Base-by-base conservation (phyloP, 2,888 invertebrate genomes). In the Heliconius cydno region DNA sequence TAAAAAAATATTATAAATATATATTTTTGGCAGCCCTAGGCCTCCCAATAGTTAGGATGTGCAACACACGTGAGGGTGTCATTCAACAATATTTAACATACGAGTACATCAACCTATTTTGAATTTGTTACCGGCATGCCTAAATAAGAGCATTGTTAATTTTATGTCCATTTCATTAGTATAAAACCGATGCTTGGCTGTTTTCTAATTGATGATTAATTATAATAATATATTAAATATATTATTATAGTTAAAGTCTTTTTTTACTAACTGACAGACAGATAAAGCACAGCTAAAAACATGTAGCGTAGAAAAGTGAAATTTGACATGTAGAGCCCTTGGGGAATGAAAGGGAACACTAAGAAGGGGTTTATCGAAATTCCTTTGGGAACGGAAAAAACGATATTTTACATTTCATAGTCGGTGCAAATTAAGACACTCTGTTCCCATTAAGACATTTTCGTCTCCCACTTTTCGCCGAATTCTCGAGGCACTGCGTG, bases 81-180 rank as follows among this genome's bases (percentile, higher is more conserved):
- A 84, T 85, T 85, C 84, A 84, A 85, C 83, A 83, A 83, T 82
- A 84, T 84, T 84, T 83, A 84, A 85, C 84, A 83, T 82, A 81
- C 41, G 70, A 70, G 70, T 70, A 70, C 82, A 83, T 82, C 82
- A 84, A 81, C 80, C 79, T 83, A 81, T 82, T 84, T 82, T 80
- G 76, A 81, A 82, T 81, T 81, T 81, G 78, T 79, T 74, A 72
- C 81, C 25, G 72, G 78, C 73, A 78, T 34, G 80, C 77, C 74
- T 77, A 81, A 81, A 80, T 81, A 78, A 67, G 65, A 68, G 76
- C 76, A 78, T 79, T 81, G 79, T 79, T 74, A 77, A 81, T 76
- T 81, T 76, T 71, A 78, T 80, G 74, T 63, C 63, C 63, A 80
- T 80, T 80, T 77, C 68, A 80, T 77, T 80, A 67, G 52, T 60